Percentiles rank a stretch among this genome's conserved stretches.
phyloP scores from a whole-genome alignment of 2,888 invertebrate genomes.

The Hyposoter didymator region DNA sequence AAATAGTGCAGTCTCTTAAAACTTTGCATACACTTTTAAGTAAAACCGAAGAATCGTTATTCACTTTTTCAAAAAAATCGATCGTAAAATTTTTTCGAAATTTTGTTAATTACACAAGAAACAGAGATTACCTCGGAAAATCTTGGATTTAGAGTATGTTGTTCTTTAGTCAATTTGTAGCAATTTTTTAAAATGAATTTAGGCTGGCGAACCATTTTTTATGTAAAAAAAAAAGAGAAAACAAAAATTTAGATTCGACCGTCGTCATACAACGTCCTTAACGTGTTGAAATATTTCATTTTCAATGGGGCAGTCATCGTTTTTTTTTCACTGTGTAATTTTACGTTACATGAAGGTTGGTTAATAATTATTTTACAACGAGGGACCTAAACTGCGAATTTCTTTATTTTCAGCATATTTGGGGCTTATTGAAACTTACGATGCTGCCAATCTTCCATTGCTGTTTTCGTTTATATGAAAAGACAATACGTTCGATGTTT shows the following conservation, averaged over 20 bases:
- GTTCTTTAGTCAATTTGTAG: too few relatives aligned
- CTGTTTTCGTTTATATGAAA: constrained; percentile 85
- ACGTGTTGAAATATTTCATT: background rate
- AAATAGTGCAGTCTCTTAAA: too few relatives aligned
- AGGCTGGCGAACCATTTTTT: too few relatives aligned
- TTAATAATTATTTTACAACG: constrained; percentile 25
- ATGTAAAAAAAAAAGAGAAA: too few relatives aligned
- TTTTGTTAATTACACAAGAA: too few relatives aligned
- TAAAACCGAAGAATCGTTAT: too few relatives aligned
- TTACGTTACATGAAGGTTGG: constrained; percentile 26
- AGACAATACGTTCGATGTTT: constrained; percentile 72
- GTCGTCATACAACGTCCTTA: background rate
- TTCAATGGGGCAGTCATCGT: background rate
- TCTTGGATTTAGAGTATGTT: too few relatives aligned
- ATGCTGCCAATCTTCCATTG: constrained; percentile 89
- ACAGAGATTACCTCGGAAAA: too few relatives aligned
- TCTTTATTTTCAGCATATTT: constrained; percentile 51
- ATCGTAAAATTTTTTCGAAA: too few relatives aligned
- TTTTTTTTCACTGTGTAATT: constrained; percentile 46
- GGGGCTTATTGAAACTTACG: constrained; percentile 85
- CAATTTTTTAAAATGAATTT: too few relatives aligned
- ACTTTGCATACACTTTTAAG: too few relatives aligned
- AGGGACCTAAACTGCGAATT: constrained; percentile 57
- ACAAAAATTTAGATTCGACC: background rate
- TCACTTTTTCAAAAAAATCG: too few relatives aligned